These are phyloP conservation scores for Nipponacmea schrenckii DNA, from an alignment of 2,888 invertebrate genomes.

Conservation along the genomic window DNA sequence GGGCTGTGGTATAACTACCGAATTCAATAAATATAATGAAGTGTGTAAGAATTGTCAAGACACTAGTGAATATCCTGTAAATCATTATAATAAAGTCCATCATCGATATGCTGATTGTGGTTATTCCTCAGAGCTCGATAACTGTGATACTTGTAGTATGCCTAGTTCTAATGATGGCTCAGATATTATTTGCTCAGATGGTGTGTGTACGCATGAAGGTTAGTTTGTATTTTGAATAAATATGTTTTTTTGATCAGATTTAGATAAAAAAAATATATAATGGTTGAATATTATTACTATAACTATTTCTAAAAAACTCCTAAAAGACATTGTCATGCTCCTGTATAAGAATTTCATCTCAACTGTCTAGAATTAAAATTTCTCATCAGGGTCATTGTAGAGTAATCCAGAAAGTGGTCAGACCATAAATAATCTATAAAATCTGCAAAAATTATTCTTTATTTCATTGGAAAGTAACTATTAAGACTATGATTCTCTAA, in stretches of 20 bases:
- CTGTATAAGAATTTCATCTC: too few relatives aligned
- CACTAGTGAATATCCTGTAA: constrained; percentile 9
- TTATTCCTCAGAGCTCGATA: constrained; percentile 84
- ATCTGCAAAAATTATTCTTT: too few relatives aligned
- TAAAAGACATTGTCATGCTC: not conserved
- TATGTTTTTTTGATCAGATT: not conserved
- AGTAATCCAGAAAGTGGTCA: too few relatives aligned
- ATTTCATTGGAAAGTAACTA: too few relatives aligned
- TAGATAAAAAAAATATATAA: not conserved
- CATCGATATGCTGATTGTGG: constrained; percentile 79
- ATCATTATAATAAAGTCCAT: constrained; percentile 19
- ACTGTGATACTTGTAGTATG: constrained; percentile 79
- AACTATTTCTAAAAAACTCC: not conserved
- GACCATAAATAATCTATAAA: too few relatives aligned
- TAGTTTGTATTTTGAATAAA: constrained; percentile 14
- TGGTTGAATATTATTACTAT: too few relatives aligned
- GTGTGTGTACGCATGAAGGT: constrained; percentile 82
- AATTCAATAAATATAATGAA: too few relatives aligned
- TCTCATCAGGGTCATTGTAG: too few relatives aligned
- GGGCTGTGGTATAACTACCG: not conserved
- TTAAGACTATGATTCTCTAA: too few relatives aligned
- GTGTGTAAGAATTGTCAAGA: not conserved
- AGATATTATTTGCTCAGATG: constrained; percentile 88
- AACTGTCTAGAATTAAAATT: too few relatives aligned
- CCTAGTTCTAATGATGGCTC: constrained; percentile 90